Evolutionary conservation across 2,888 invertebrate species (phyloP).

Genomic region (Tryphoninae sp.): DNA sequence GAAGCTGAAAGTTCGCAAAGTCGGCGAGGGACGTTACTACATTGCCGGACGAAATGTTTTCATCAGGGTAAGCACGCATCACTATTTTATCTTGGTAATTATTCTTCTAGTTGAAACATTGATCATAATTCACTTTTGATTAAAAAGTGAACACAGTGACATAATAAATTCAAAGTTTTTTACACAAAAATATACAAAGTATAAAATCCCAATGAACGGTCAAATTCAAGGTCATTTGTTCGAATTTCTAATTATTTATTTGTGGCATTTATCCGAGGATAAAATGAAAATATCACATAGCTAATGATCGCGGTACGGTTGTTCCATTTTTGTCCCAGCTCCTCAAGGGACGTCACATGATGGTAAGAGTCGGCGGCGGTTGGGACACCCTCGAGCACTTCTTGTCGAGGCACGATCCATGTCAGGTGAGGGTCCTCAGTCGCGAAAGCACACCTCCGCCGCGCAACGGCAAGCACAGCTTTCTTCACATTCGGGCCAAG

Average conservation of each 20-base stretch:
- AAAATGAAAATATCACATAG: not conserved
- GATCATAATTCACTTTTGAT: too few species aligned
- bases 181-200: not conserved
- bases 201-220: too few species aligned
- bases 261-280: too few species aligned
- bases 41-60: constrained; percentile 94
- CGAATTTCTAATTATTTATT: too few species aligned
- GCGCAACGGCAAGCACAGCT: constrained; percentile 81
- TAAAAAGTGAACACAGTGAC: too few species aligned
- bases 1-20: constrained; percentile 89
- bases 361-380: constrained; percentile 97
- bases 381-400: constrained; percentile 97
- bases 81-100: not conserved
- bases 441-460: constrained; percentile 80
- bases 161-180: not conserved
- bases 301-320: constrained; percentile 38
- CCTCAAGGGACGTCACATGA: constrained; percentile 95
- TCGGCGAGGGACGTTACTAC: constrained; percentile 93
- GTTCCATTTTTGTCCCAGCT: constrained; percentile 83
- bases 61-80: constrained; percentile 87
- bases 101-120: too few species aligned
- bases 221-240: too few species aligned
- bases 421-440: constrained; percentile 86
- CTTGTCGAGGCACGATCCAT: constrained; percentile 93
- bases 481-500: constrained; percentile 88